A percentile compares a stretch with the other conserved stretches of the same genome.
These are phyloP conservation scores for Parazoanthus swiftii DNA, from an alignment of 92 coral and sea anemone species.

Conservation along the genomic window DNA sequence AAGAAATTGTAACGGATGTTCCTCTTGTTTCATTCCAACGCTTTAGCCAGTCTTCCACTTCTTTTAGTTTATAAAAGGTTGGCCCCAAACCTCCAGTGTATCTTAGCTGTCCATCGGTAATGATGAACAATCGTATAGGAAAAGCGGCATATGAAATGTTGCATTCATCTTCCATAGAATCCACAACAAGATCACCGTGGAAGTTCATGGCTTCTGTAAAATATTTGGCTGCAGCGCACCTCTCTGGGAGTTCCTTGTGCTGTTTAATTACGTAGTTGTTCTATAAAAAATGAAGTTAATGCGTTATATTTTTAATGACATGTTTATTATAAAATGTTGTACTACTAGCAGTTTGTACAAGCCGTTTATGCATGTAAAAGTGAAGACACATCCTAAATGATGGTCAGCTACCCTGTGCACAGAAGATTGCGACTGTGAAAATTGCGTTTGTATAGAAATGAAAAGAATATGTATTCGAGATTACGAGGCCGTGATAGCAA, in stretches of 20 bases:
- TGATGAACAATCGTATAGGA: slow-evolving; percentile 58
- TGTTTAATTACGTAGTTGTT: background rate
- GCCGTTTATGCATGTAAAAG: no score
- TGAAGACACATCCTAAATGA: no score
- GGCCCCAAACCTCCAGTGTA: slow-evolving; percentile 68
- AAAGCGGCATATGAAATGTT: slow-evolving; percentile 55
- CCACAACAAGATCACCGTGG: slow-evolving; percentile 41
- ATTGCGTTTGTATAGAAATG: no score
- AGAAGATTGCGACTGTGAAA: no score
- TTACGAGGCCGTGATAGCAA: no score
- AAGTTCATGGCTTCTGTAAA: background rate
- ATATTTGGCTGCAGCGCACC: background rate
- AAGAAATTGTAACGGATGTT: no score
- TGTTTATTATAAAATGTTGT: no score
- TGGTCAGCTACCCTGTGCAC: no score
- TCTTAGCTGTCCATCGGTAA: slow-evolving; percentile 47
- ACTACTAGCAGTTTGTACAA: background rate
- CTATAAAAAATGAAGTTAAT: background rate
- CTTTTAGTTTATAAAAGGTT: slow-evolving; percentile 44
- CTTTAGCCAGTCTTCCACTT: slow-evolving; percentile 53
- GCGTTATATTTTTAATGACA: no score
- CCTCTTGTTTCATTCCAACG: background rate
- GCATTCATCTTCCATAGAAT: slow-evolving; percentile 63
- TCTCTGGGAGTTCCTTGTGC: background rate
- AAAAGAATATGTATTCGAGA: no score